phyloP scores from a whole-genome alignment of 2,797 vertebrate species.

The Sebastiscus tertius region DNA sequence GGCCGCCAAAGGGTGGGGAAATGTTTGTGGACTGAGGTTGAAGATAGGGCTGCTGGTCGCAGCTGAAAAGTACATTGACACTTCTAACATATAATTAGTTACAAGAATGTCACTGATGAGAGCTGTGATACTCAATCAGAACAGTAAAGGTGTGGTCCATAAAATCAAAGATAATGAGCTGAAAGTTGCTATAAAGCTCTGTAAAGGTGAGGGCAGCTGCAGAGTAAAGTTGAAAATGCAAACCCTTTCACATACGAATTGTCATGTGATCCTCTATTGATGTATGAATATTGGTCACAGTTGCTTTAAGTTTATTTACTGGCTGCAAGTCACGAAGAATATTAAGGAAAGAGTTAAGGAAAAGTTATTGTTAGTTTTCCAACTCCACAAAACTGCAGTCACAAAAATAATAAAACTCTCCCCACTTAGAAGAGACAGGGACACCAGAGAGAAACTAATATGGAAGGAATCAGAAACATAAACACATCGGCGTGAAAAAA shows the following conservation, averaged over 20 bases:
- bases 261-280: neutral
- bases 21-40: too few species aligned
- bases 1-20: too few species aligned
- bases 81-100: neutral
- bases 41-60: too few species aligned
- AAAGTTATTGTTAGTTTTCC: slow-evolving; percentile 17
- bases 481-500: slow-evolving; percentile 30
- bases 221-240: neutral
- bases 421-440: neutral
- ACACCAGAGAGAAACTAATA: slow-evolving; percentile 19
- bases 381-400: neutral
- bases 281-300: neutral
- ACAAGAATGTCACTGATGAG: neutral
- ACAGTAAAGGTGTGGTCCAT: neutral
- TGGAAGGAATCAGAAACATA: slow-evolving; percentile 48
- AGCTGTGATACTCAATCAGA: neutral
- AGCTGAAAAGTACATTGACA: neutral
- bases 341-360: neutral
- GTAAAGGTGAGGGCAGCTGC: neutral
- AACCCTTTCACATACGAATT: neutral
- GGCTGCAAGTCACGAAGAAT: neutral
- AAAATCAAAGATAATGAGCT: neutral
- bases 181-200: neutral
- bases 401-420: slow-evolving; percentile 26
- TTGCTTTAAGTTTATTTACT: neutral